Conservation (phyloP, 2,888 invertebrate species). For the Villa cingulata region DNA sequence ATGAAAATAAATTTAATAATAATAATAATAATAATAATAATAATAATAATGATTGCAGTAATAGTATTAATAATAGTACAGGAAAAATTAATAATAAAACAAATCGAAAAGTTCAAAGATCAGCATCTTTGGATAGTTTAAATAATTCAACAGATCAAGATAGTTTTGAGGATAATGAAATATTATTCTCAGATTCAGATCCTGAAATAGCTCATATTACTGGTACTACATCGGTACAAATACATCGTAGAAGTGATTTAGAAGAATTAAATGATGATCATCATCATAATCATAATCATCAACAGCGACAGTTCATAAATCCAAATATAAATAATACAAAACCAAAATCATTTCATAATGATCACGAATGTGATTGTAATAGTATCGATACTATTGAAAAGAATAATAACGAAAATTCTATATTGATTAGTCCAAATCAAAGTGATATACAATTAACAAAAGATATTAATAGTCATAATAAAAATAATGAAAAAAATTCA, state of each 20-base stretch:
- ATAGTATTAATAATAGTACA: conserved; percentile 1
- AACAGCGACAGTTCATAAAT: not conserved
- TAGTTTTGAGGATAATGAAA: conserved; percentile 47
- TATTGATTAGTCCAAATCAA: too few relatives aligned
- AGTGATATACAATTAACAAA: too few relatives aligned
- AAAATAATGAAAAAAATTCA: not conserved
- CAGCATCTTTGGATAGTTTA: conserved; percentile 52
- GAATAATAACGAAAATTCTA: too few relatives aligned
- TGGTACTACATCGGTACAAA: conserved; percentile 30
- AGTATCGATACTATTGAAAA: not conserved
- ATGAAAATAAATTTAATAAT: conserved; percentile 2
- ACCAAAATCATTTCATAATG: too few relatives aligned
- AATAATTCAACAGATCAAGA: conserved; percentile 55
- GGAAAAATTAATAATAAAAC: not conserved
- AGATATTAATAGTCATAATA: too few relatives aligned
- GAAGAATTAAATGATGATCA: not conserved
- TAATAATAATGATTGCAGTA: conserved; percentile 13
- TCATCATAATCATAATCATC: not conserved
- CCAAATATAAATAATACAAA: too few relatives aligned
- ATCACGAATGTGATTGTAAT: not conserved
- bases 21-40: not conserved
- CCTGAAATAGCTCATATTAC: conserved; percentile 46
- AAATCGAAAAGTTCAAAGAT: conserved; percentile 13
- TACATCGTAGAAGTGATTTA: conserved; percentile 19
- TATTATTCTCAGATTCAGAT: conserved; percentile 47